Evolutionary conservation across 1,140 invertebrate species (phyloP), one percentile per base, ranked within the genome.

Genomic region (Heliconius nattereri): DNA sequence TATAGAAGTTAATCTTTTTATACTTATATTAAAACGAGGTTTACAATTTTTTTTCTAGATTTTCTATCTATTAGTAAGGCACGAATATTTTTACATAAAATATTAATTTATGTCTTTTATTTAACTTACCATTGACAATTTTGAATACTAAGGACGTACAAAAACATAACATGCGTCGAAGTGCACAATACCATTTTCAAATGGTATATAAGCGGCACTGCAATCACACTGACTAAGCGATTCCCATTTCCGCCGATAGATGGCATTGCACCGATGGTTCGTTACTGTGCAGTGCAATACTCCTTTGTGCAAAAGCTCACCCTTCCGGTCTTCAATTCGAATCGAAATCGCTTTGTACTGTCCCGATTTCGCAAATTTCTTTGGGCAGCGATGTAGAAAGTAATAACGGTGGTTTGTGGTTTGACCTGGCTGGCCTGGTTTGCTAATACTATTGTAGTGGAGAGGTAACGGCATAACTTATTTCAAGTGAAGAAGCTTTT

Each of bases 241-340:
- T 92, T 83, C 86, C 84, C 82, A 93, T 92, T 94, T 93, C 91
- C 91, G 85, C 79, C 76, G 74, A 81, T 86, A 94, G 92, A 93
- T 94, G 92, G 87, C 90, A 86, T 78, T 88, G 85, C 75, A 74
- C 77, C 77, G 70, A 86, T 76, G 85, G 84, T 90, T 86, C 85
- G 85, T 85, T 84, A 87, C 85, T 84, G 79, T 79, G 87, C 90
- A 92, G 79, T 79, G 87, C 90, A 92, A 93, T 92, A 90, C 89
- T 78, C 83, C 86, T 86, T 90, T 92, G 82, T 82, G 57, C 78
- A 71, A 85, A 81, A 73, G 81, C 80, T 78, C 57, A 81, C 83
- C 86, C 83, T 90, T 90, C 90, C 90, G 90, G 89, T 85, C 87
- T 89, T 87, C 87, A 86, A 85, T 85, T 88, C 85, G 81, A 82